Evolutionary conservation across 2,888 invertebrate genomes (phyloP).

Genomic region (Vandiemenella viatica): DNA sequence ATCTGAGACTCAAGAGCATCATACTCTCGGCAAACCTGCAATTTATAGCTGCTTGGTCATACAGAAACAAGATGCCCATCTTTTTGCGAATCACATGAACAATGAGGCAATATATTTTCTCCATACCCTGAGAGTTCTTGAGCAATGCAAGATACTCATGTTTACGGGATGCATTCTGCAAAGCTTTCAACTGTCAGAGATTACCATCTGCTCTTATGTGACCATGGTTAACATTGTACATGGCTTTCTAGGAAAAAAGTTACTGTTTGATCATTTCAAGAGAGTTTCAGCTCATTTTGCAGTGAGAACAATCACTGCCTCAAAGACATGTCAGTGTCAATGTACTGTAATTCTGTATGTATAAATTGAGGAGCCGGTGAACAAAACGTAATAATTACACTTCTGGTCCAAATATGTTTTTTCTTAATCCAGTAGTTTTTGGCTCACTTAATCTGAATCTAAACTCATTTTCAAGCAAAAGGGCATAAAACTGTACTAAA

Average conservation of each 20-base stretch:
- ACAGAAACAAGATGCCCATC: conserved; percentile 74
- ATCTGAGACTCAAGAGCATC: conserved; percentile 64
- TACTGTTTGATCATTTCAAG: conserved; percentile 53
- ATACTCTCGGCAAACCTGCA: conserved; percentile 73
- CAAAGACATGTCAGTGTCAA: conserved; percentile 89
- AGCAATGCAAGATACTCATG: conserved; percentile 57
- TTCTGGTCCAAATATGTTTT: too few relatives aligned
- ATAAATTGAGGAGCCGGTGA: conserved; percentile 93
- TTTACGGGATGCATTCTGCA: conserved; percentile 79
- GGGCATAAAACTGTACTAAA: too few relatives aligned
- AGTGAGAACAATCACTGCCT: conserved; percentile 77
- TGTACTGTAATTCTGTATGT: conserved; percentile 97
- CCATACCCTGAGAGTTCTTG: conserved; percentile 84
- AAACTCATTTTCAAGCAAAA: too few relatives aligned
- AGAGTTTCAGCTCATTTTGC: conserved; percentile 46
- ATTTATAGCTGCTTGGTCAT: conserved; percentile 46
- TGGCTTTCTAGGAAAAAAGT: conserved; percentile 88
- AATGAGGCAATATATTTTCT: conserved; percentile 85
- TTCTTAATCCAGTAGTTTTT: too few relatives aligned
- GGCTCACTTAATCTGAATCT: too few relatives aligned
- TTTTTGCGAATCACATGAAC: conserved; percentile 79
- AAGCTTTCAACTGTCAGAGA: conserved; percentile 87
- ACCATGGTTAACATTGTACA: conserved; percentile 90
- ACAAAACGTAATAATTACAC: too few relatives aligned
- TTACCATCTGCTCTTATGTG: conserved; percentile 80